Evolutionary conservation across 1,140 invertebrate species (phyloP).

Genomic region (Stenopsyche tienmushanensis): DNA sequence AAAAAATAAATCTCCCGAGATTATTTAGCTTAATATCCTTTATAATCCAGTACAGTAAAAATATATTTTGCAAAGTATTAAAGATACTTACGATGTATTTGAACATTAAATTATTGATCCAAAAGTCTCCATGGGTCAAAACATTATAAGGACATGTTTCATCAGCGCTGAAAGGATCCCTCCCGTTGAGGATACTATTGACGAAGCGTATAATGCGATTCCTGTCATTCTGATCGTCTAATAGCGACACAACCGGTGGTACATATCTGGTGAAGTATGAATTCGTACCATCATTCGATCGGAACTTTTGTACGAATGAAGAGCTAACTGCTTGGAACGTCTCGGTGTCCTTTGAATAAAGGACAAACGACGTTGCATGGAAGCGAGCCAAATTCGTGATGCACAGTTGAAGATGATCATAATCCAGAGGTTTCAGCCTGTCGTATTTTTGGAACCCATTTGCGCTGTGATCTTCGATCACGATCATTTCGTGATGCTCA

Average conservation of each 20-base stretch:
- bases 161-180: not conserved
- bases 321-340: not conserved
- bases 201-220: not conserved
- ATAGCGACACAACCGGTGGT: too few species aligned
- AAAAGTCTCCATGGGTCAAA: not conserved
- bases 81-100: not conserved
- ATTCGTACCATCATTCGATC: not conserved
- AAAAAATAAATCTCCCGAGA: not conserved
- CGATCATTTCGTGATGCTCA: constrained; percentile 40
- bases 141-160: not conserved
- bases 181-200: too few species aligned
- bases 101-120: not conserved
- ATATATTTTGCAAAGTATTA: too few species aligned
- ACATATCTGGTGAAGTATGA: not conserved
- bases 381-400: constrained; percentile 46
- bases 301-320: not conserved
- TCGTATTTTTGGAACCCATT: constrained; percentile 46
- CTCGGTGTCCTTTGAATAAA: constrained; percentile 43
- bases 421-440: constrained; percentile 43
- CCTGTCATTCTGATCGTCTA: too few species aligned
- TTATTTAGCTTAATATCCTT: not conserved
- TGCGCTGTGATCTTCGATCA: constrained; percentile 48
- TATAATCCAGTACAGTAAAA: not conserved
- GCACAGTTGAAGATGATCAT: constrained; percentile 44
- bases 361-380: constrained; percentile 48